Base-by-base conservation (phyloP, 2,888 invertebrate species). In the Rhingia rostrata region DNA sequence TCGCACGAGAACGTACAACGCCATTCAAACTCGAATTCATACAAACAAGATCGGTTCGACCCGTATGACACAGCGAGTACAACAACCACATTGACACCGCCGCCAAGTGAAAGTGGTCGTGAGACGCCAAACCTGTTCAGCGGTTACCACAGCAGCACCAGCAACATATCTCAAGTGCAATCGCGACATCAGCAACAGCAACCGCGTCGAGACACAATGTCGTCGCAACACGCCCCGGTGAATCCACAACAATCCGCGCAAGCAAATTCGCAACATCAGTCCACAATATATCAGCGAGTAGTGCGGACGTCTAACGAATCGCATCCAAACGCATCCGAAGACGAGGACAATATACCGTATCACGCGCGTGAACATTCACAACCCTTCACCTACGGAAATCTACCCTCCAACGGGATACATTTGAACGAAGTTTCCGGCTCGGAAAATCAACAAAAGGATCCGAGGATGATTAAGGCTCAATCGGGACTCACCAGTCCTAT, bases 291-390 rank as follows among this genome's bases (percentile, higher is more conserved):
- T 90, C 90, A 90, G 90, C 91, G 90, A 90, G 89, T 89, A 88
- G 90, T 90, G 89, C 90, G 92, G 91, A 90, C 91, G 88, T 89
- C 89, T 87, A 89, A 89, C 87, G 90, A 90, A 87, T 56, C 74
- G 47, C 64, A 84, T 70, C 80, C 74, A 14, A 69, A 49, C 54
- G 79, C 77, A 41, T 87, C 87, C 41, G 87, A 87, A 86, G 88
- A 88, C 87, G 88, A 88, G 86, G 93, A 93, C 86, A 94, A 94
- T 91, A 96, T 97, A 91, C 97, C 97, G 88, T 97, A 97, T 92
- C 97, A 97, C 95, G 97, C 97, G 89, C 94, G 97, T 89, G 95
- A 96, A 88, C 96, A 97, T 92, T 96, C 96, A 88, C 94, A 96
- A 88, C 97, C 97, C 85, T 97, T 97, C 92, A 96, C 96, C 75